phyloP scores from a whole-genome alignment of 1,140 invertebrate genomes.

The Bombus confusus region DNA sequence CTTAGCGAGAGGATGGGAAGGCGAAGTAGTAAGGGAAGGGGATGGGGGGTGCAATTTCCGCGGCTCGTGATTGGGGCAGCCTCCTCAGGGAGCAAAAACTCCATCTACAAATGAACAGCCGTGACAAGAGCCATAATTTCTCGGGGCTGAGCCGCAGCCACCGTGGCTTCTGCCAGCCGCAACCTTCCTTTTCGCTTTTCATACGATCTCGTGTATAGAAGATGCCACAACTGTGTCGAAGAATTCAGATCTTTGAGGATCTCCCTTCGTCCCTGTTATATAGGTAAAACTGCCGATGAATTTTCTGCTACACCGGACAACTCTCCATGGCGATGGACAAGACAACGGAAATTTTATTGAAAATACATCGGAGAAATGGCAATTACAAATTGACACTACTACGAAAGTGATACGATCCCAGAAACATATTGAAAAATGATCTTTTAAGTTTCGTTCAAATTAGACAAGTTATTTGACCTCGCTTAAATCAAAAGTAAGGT shows the following conservation, averaged over 20 bases:
- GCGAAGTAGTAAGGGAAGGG: conserved; percentile 74
- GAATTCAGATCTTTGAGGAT: conserved; percentile 50
- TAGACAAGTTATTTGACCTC: no score
- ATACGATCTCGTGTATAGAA: conserved; percentile 66
- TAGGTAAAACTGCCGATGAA: not conserved
- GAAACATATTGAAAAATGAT: no score
- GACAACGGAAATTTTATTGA: not conserved
- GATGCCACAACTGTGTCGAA: conserved; percentile 52
- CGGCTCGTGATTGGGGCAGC: conserved; percentile 87
- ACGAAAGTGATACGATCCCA: no score
- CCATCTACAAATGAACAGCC: conserved; percentile 89
- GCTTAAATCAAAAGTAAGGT: no score
- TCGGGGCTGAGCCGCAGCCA: conserved; percentile 77
- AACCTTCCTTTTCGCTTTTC: conserved; percentile 71
- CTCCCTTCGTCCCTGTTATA: not conserved
- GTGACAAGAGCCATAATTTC: conserved; percentile 89
- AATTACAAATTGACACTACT: not conserved
- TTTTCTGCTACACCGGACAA: not conserved
- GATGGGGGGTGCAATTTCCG: conserved; percentile 85
- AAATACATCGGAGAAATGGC: not conserved
- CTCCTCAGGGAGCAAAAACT: conserved; percentile 87
- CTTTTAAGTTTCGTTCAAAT: no score
- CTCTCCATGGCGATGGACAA: not conserved
- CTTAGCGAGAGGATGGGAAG: conserved; percentile 71
- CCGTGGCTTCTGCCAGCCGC: conserved; percentile 69